These are phyloP conservation scores for Hypsibius dujardini DNA, from an alignment of 1,140 invertebrate genomes.

Conservation along the genomic window DNA sequence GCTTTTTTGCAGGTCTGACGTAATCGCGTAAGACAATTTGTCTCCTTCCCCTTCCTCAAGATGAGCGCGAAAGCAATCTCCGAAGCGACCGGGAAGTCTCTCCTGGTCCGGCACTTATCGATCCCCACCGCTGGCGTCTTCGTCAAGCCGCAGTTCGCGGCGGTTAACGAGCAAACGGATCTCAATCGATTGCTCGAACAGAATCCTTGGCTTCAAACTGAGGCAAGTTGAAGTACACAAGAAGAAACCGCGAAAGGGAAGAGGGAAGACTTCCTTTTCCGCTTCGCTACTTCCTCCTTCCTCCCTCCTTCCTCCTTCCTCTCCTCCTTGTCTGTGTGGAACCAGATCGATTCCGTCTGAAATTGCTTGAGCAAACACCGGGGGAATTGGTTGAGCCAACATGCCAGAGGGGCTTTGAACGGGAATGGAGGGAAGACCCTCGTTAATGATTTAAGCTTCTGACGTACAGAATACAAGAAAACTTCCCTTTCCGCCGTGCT, in stretches of 20 bases:
- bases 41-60: neutral
- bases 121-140: slow-evolving; percentile 46
- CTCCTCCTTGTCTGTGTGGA: no score
- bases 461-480: neutral
- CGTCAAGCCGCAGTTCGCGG: slow-evolving; percentile 56
- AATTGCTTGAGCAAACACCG: slow-evolving; percentile 20
- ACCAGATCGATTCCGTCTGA: neutral
- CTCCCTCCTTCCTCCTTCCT: slow-evolving; percentile 7
- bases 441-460: slow-evolving; percentile 10
- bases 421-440: neutral
- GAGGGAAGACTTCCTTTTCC: neutral
- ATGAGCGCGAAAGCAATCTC: slow-evolving; percentile 98
- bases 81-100: slow-evolving; percentile 82
- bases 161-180: slow-evolving; percentile 55
- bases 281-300: neutral
- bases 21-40: neutral
- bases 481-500: no score
- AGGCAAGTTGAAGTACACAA: slow-evolving; percentile 36
- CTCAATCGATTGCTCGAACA: slow-evolving; percentile 55
- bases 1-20: no score
- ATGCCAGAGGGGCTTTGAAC: neutral
- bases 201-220: slow-evolving; percentile 68
- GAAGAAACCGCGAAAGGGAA: neutral
- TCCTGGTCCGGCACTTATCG: slow-evolving; percentile 67
- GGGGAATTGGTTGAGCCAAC: neutral